Evolutionary conservation across 2,113 vertebrate species (phyloP).

Genomic region (Herpetotheres cachinnans): DNA sequence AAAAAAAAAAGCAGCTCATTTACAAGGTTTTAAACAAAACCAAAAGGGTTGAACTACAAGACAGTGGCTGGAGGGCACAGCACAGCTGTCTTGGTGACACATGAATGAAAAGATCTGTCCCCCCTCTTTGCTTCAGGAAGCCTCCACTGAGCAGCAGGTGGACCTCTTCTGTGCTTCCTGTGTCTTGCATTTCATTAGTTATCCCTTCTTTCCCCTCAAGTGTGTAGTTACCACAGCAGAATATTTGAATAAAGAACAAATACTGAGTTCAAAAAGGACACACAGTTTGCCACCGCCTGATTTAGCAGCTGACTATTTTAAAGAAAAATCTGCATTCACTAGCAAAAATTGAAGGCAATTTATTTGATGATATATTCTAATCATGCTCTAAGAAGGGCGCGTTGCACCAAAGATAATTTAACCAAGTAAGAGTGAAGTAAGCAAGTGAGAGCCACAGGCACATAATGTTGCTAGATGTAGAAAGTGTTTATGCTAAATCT

Average conservation of each 20-base stretch:
- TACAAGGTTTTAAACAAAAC: not conserved
- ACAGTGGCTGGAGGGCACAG: not conserved
- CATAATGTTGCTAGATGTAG: not conserved
- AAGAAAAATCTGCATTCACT: not conserved
- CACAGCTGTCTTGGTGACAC: not conserved
- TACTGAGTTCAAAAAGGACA: not conserved
- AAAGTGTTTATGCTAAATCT: not conserved
- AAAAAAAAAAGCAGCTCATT: not conserved
- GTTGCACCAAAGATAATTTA: not conserved
- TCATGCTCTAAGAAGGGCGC: not conserved
- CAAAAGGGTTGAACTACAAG: not conserved
- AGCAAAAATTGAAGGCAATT: not conserved
- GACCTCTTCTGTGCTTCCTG: not conserved
- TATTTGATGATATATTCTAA: not conserved
- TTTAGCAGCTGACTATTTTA: not conserved
- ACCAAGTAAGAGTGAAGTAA: not conserved
- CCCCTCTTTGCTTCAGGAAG: not conserved
- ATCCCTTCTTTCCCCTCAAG: not conserved
- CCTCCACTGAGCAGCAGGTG: not conserved
- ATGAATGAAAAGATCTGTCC: not conserved
- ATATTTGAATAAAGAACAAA: not conserved
- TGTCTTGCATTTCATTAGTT: not conserved
- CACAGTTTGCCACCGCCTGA: not conserved
- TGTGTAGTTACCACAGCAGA: not conserved
- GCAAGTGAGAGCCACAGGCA: not conserved